phyloP scores from a whole-genome alignment of 2,113 vertebrate species.

The Tor tambroides region DNA sequence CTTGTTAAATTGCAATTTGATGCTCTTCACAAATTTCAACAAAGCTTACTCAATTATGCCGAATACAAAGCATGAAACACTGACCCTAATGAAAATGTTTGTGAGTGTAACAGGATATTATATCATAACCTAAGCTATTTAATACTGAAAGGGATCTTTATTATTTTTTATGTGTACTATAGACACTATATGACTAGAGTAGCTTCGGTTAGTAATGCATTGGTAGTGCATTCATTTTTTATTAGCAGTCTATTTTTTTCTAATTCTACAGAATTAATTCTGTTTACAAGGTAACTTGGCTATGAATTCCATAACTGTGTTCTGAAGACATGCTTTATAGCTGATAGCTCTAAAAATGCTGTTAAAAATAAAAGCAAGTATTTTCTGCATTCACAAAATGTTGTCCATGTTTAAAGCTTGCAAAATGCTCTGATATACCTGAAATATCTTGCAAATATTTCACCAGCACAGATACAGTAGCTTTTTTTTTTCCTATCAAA shows the following conservation, averaged over 20 bases:
- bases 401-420: background rate
- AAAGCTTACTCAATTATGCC: background rate
- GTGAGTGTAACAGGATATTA: background rate
- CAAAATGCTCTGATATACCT: background rate
- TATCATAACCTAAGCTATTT: background rate
- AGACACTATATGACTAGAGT: background rate
- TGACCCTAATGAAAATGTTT: background rate
- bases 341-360: background rate
- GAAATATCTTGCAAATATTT: slow-evolving; percentile 24
- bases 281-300: background rate
- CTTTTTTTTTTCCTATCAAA: slow-evolving; percentile 1
- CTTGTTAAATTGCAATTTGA: background rate
- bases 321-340: background rate
- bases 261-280: background rate
- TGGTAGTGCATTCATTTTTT: background rate
- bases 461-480: background rate
- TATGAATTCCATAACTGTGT: background rate
- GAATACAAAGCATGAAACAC: background rate
- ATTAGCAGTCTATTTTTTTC: background rate
- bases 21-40: background rate
- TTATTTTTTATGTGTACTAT: background rate
- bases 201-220: background rate
- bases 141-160: background rate
- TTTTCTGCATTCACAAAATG: background rate
- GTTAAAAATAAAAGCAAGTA: background rate